Conservation (phyloP, 1,140 invertebrate genomes). For the Adelges cooleyi region DNA sequence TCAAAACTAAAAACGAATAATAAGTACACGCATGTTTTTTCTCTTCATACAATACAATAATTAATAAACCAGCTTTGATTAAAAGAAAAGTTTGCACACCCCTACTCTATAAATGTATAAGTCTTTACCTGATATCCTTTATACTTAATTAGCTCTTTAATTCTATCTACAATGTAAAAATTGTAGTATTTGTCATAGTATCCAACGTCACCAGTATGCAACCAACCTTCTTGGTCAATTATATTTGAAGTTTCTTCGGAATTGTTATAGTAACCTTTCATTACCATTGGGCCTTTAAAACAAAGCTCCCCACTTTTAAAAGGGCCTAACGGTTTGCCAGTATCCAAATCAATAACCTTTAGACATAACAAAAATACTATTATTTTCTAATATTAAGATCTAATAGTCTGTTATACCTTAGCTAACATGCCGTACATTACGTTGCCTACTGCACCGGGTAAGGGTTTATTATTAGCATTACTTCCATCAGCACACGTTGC, state of each 20-base stretch:
- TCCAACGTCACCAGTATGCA: slow-evolving; percentile 71
- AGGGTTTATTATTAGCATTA: slow-evolving; percentile 36
- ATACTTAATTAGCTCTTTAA: slow-evolving; percentile 72
- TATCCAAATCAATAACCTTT: slow-evolving; percentile 25
- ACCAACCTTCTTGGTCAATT: slow-evolving; percentile 58
- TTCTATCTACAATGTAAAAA: slow-evolving; percentile 60
- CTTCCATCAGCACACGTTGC: slow-evolving; percentile 31
- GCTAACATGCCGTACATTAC: slow-evolving; percentile 48
- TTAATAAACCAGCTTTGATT: no score
- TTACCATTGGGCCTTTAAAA: slow-evolving; percentile 51
- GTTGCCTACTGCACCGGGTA: slow-evolving; percentile 46
- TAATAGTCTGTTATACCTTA: slow-evolving; percentile 38
- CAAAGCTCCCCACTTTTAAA: slow-evolving; percentile 52
- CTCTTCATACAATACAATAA: no score
- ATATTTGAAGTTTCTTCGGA: slow-evolving; percentile 49
- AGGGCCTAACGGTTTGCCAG: slow-evolving; percentile 3
- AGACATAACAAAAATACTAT: not conserved
- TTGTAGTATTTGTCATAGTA: slow-evolving; percentile 57
- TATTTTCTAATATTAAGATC: not conserved
- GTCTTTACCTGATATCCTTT: slow-evolving; percentile 62
- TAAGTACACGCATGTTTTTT: no score
- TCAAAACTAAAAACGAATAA: no score
- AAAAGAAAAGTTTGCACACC: no score
- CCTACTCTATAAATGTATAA: no score
- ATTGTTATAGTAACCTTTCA: slow-evolving; percentile 56